Conservation (phyloP, 23 tunicate genomes). For the Styela plicata region DNA sequence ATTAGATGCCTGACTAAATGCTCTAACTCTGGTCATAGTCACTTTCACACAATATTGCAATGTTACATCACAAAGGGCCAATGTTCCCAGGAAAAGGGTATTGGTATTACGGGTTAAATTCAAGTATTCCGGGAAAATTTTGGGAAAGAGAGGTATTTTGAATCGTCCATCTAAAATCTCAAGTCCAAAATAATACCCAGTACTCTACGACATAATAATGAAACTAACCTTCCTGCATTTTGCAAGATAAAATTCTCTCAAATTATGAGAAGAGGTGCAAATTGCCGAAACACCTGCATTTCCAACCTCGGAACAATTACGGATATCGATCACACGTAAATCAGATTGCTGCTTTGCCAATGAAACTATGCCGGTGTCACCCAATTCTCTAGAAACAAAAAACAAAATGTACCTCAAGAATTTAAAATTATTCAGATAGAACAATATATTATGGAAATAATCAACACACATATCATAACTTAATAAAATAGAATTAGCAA, state of each 20-base stretch:
- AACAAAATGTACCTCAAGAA: neutral
- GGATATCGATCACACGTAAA: slow-evolving; percentile 4
- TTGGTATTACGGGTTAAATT: too few species aligned
- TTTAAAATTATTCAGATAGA: neutral
- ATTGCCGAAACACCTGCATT: slow-evolving; percentile 6
- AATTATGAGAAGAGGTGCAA: neutral
- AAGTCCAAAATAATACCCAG: too few species aligned
- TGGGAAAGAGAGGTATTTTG: too few species aligned
- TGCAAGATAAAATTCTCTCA: slow-evolving; percentile 5
- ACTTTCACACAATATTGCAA: too few species aligned
- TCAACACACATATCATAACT: neutral
- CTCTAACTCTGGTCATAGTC: too few species aligned
- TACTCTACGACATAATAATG: too few species aligned
- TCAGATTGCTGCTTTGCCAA: slow-evolving; percentile 9
- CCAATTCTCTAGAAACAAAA: slow-evolving; percentile 6
- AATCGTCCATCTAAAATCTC: too few species aligned
- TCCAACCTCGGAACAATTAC: slow-evolving; percentile 24
- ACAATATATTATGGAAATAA: neutral
- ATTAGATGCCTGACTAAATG: too few species aligned
- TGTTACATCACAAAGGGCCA: too few species aligned
- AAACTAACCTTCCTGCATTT: slow-evolving; percentile 22
- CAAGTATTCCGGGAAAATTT: too few species aligned
- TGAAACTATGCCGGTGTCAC: slow-evolving; percentile 12
- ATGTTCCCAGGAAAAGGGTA: too few species aligned
- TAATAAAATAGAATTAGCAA: neutral